These are phyloP conservation scores for Amblyjoppa proteus DNA, from an alignment of 2,888 invertebrate species.

Conservation along the genomic window DNA sequence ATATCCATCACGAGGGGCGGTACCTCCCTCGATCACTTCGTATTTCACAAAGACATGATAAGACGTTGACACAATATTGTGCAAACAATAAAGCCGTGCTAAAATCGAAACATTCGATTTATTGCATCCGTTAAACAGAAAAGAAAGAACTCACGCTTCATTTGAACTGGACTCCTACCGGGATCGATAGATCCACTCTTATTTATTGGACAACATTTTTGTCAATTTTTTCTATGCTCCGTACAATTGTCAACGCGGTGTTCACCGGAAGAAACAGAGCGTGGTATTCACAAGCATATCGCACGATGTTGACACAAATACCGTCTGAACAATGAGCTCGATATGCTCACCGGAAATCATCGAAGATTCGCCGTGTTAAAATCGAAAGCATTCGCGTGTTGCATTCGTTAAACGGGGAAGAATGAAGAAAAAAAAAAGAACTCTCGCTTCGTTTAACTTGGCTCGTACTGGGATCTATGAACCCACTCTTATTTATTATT, in stretches of 20 bases:
- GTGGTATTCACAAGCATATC: neutral
- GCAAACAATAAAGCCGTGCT: no score
- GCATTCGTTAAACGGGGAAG: no score
- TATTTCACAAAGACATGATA: no score
- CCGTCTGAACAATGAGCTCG: neutral
- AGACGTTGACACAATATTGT: no score
- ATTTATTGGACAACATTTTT: no score
- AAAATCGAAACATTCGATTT: neutral
- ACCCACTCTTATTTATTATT: no score
- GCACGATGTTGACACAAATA: slow-evolving; percentile 10
- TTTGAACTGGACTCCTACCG: no score
- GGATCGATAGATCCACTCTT: no score
- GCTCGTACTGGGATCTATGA: no score
- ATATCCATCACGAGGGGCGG: no score
- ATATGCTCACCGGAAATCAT: slow-evolving; percentile 5
- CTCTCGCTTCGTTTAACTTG: neutral
- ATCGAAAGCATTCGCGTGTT: neutral
- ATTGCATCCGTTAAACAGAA: neutral
- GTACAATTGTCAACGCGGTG: neutral
- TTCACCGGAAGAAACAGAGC: neutral
- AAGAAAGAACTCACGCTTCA: neutral
- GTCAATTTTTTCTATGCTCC: slow-evolving; percentile 2
- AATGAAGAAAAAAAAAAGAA: neutral
- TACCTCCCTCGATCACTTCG: no score
- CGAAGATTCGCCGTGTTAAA: neutral